These are phyloP conservation scores for Cygnus atratus DNA, from an alignment of 2,113 vertebrate species.

Conservation along the genomic window DNA sequence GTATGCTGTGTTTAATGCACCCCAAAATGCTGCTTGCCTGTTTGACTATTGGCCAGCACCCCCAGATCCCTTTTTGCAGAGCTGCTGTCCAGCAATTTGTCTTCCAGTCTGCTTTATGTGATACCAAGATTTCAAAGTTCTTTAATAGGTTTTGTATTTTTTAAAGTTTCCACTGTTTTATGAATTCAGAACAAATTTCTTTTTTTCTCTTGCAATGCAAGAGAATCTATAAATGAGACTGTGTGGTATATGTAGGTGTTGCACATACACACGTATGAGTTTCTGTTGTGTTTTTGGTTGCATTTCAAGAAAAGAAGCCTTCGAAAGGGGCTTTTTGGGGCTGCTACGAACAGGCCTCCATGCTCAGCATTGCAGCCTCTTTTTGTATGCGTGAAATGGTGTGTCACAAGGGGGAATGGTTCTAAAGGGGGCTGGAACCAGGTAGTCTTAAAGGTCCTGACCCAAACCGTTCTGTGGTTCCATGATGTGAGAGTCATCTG, in stretches of 20 bases:
- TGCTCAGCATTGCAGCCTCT: background rate
- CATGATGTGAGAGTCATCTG: background rate
- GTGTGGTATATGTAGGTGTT: background rate
- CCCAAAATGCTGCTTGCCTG: background rate
- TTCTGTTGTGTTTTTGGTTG: background rate
- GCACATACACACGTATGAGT: fast-evolving
- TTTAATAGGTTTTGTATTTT: background rate
- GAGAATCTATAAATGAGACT: background rate
- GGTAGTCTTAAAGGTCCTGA: no score
- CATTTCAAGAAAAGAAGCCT: background rate
- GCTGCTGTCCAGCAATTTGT: background rate
- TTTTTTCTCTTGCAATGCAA: background rate
- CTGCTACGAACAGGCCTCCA: fast-evolving
- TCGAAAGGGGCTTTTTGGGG: background rate
- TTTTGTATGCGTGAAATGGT: background rate
- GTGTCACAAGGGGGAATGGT: background rate
- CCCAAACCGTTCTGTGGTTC: no score
- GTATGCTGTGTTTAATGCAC: background rate
- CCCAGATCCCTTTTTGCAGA: background rate
- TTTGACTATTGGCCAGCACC: background rate
- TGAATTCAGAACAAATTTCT: background rate
- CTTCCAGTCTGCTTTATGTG: background rate
- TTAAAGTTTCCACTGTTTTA: background rate
- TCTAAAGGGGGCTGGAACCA: no score
- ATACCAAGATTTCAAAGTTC: background rate